Evolutionary conservation across 1,140 invertebrate genomes (phyloP), one percentile per base, ranked within the genome.

Genomic region (Hydropsyche tenuis): DNA sequence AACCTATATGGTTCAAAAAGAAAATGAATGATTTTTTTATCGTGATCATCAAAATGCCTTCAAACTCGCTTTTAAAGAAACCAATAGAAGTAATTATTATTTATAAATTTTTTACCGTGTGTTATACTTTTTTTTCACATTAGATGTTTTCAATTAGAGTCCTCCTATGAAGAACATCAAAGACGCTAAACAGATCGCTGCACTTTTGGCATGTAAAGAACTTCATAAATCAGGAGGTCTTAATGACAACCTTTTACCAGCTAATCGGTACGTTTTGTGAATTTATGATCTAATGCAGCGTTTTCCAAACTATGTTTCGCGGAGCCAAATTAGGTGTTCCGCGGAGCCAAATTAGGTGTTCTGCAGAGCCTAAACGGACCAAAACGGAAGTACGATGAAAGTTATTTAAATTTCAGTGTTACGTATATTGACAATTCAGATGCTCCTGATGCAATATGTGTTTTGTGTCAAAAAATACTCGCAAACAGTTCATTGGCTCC

Each of bases 181-280:
- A 73, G 75, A 84, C 9, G 95, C 96, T 0, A 96, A 96, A 84
- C 87, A 91, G 76, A 89, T 92, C 1, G 95, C 90, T 0, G 95
- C 95, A 0, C 85, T 96, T 22, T 88, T 92, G 74, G 88, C 89
- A 0, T 96, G 94, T 80, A 87, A 89, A 72, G 80, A 84, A 76
- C 83, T 98, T 76, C 90, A 96, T 80, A 30, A 88, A 63, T 76
- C 83, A 14, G 90, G 90, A 0, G 96, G 98, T 85, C 82, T 99
- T 0, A 88, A 90, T 83, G 86, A 97, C 78, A 80, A 90, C 79
- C 84, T 99, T 43, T 81, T 93, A 48, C 95, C 94, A 2, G 82
- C 87, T 73, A 89, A 89, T 20, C 90, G 88, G 80, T 90, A 89
- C 7, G 18, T 68, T 30, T 68, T 20, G 22, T 18, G 2, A 37